Percentiles rank a stretch among this genome's conserved stretches.
Evolutionary conservation across 2,113 vertebrate species (phyloP).

Genomic region (Heterochromis multidens): DNA sequence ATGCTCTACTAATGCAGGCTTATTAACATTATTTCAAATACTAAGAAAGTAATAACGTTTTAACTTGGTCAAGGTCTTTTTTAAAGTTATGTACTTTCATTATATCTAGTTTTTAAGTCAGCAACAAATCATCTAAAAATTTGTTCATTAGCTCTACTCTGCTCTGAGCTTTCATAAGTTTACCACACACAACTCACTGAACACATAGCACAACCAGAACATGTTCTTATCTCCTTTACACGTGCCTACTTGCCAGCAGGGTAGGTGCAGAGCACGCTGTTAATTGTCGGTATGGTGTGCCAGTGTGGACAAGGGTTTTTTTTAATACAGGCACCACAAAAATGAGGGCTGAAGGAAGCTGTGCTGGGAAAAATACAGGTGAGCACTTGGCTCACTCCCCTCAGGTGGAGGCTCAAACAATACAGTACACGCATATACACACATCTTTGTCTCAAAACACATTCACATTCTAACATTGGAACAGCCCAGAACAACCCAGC

Average conservation of each 20-base stretch:
- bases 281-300: not conserved
- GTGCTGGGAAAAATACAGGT: slow-evolving; percentile 29
- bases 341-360: slow-evolving; percentile 14
- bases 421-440: not conserved
- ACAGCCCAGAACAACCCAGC: slow-evolving; percentile 4
- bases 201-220: not conserved
- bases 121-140: not conserved
- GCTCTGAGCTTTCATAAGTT: not conserved
- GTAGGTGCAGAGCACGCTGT: slow-evolving; percentile 17
- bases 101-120: not conserved
- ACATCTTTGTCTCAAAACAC: not conserved
- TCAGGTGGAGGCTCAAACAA: not conserved
- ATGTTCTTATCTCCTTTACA: not conserved
- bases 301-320: not conserved
- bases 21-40: not conserved
- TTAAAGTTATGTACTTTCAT: not conserved
- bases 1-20: not conserved
- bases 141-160: not conserved
- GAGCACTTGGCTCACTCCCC: not conserved
- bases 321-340: slow-evolving; percentile 1
- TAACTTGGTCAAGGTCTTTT: not conserved
- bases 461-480: not conserved
- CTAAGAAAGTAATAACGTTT: not conserved
- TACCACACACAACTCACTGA: not conserved
- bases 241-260: not conserved